phyloP scores from a whole-genome alignment of 2,888 invertebrate species.

The Griposia aprilina region DNA sequence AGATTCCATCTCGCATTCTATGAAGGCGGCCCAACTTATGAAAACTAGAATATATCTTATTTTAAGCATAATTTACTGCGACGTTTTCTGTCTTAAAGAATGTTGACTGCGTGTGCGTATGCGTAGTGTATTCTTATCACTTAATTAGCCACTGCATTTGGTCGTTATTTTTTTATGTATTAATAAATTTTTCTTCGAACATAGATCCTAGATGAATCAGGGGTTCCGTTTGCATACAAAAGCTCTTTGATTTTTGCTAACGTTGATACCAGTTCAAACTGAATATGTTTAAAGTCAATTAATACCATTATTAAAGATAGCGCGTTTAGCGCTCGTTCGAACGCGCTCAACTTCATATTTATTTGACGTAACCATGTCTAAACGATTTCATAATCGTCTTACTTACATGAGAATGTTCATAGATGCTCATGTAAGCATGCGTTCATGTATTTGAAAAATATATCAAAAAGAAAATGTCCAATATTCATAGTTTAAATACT shows the following conservation, averaged over 20 bases:
- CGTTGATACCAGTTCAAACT: not conserved
- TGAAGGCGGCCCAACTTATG: not conserved
- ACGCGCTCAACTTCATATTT: too few relatives aligned
- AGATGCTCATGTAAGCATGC: too few relatives aligned
- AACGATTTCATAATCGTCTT: too few relatives aligned
- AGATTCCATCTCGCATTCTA: conserved; percentile 8
- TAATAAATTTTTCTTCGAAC: conserved; percentile 4
- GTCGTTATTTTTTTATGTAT: conserved; percentile 38
- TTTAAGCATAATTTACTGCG: conserved; percentile 1
- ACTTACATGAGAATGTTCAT: too few relatives aligned
- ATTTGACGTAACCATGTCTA: too few relatives aligned
- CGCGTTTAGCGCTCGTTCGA: too few relatives aligned
- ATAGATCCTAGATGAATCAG: not conserved
- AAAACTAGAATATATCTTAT: conserved; percentile 6
- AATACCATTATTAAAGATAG: too few relatives aligned
- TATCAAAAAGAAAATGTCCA: too few relatives aligned
- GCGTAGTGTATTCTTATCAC: conserved; percentile 30
- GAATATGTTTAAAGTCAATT: not conserved
- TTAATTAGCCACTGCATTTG: conserved; percentile 19
- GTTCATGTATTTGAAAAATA: too few relatives aligned
- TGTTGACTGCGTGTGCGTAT: not conserved
- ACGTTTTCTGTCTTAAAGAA: not conserved
- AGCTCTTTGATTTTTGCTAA: not conserved
- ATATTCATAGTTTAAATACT: too few relatives aligned
- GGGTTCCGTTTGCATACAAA: not conserved